phyloP scores from a whole-genome alignment of 2,797 vertebrate species.

The Lagorchestes hirsutus region DNA sequence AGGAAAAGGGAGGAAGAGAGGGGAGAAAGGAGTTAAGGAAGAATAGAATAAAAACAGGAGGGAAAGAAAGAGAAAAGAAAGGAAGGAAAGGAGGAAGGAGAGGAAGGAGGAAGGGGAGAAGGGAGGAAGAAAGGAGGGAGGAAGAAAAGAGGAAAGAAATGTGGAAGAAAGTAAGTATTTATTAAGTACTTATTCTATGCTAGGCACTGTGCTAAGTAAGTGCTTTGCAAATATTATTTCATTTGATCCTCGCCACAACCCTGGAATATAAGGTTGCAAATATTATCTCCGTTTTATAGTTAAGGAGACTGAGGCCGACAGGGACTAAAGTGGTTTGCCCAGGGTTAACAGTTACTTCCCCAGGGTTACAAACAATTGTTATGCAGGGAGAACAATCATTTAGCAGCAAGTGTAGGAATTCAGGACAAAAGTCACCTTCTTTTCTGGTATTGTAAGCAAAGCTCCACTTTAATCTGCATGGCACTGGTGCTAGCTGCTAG shows the following conservation, averaged over 20 bases:
- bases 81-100: conserved; percentile 18
- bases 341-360: neutral
- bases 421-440: neutral
- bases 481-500: neutral
- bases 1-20: neutral
- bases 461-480: neutral
- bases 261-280: no score
- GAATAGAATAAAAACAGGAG: neutral
- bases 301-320: neutral
- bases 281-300: neutral
- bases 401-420: neutral
- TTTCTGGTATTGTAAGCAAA: neutral
- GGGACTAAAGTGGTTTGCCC: neutral
- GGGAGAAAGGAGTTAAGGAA: neutral
- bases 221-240: no score
- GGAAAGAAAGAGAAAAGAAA: neutral
- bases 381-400: neutral
- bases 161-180: neutral
- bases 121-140: neutral
- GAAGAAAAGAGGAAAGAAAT: neutral
- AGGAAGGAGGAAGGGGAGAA: neutral
- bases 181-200: neutral
- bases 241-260: no score
- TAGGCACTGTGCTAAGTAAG: neutral
- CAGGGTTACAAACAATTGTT: neutral